Conservation (phyloP, 1,140 invertebrate species). For the Aporrectodea caliginosa region DNA sequence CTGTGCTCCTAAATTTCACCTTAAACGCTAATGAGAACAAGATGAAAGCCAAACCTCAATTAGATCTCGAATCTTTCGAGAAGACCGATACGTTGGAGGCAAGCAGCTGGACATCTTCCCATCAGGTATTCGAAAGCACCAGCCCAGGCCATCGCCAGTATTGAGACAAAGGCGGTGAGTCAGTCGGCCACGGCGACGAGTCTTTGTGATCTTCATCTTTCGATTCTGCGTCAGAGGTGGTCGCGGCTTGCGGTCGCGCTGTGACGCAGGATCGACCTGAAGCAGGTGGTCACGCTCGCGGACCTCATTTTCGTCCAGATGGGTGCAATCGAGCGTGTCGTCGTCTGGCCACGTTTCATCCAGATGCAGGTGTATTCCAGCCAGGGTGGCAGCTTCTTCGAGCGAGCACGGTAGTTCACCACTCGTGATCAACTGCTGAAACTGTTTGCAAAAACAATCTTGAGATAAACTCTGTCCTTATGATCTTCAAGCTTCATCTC, state of each 20-base stretch:
- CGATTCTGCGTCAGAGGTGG: not conserved
- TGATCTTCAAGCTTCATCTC: not conserved
- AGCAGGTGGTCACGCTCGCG: not conserved
- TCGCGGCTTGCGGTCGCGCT: not conserved
- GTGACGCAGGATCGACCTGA: not conserved
- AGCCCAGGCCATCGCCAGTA: not conserved
- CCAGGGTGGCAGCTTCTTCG: slow-evolving; percentile 67
- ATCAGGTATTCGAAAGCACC: slow-evolving; percentile 5
- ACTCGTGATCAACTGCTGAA: slow-evolving; percentile 58
- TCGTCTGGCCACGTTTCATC: slow-evolving; percentile 55
- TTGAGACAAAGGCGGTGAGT: not conserved
- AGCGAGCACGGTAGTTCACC: slow-evolving; percentile 67
- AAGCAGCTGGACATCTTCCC: slow-evolving; percentile 40
- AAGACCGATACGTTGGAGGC: slow-evolving; percentile 60
- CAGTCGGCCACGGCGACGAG: not conserved
- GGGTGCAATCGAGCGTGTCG: not conserved
- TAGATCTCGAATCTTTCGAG: slow-evolving; percentile 54
- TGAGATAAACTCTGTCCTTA: not conserved
- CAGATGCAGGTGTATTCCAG: slow-evolving; percentile 66
- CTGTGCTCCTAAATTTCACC: no score
- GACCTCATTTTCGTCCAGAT: not conserved
- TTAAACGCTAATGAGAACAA: no score
- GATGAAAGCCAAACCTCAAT: not conserved
- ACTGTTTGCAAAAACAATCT: no score
- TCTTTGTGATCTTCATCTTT: not conserved